Base-by-base conservation (phyloP, 2,888 invertebrate genomes). In the Mamestra brassicae region DNA sequence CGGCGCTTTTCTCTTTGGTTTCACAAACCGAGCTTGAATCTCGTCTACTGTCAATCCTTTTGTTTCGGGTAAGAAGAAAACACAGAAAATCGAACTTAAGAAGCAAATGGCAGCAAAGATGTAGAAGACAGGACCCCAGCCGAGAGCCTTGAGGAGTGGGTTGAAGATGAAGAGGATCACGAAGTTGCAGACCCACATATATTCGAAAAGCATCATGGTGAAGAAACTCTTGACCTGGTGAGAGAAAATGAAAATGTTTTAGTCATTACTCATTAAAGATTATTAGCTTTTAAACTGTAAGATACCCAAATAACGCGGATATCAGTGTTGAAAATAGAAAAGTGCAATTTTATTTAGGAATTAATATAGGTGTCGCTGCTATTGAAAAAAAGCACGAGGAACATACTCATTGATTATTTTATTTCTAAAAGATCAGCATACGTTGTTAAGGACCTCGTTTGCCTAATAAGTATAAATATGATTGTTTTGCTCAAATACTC, bases 111-210 rank as follows among this genome's bases (percentile, higher is more conserved):
- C 55, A 0, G 91, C 88, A 81, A 95, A 95, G 54, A 94, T 63
- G 82, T 93, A 94, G 87, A 95, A 95, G 2, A 94, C 88, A 0
- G 91, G 90, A 0, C 93, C 93, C 52, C 94, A 83, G 0, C 94
- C 94, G 3, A 94, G 85, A 2, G 88, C 85, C 0, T 85, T 78
- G 4, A 93, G 90, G 45, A 94, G 84, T 0, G 94, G 94, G 55
- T 91, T 92, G 89, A 93, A 94, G 71, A 92, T 90, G 84, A 92
- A 92, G 4, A 94, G 90, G 34, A 93, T 88, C 0, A 93, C 62
- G 64, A 92, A 94, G 83, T 91, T 92, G 87, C 93, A 92, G 10
- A 94, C 76, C 90, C 93, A 94, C 0, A 88, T 84, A 92, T 93
- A 94, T 67, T 94, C 94, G 1, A 93, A 71, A 0, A 92, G 86